A percentile compares a stretch with the other conserved stretches of the same genome.
phyloP scores from a whole-genome alignment of 2,113 vertebrate species.

The Cyprinodon brontotheroides region DNA sequence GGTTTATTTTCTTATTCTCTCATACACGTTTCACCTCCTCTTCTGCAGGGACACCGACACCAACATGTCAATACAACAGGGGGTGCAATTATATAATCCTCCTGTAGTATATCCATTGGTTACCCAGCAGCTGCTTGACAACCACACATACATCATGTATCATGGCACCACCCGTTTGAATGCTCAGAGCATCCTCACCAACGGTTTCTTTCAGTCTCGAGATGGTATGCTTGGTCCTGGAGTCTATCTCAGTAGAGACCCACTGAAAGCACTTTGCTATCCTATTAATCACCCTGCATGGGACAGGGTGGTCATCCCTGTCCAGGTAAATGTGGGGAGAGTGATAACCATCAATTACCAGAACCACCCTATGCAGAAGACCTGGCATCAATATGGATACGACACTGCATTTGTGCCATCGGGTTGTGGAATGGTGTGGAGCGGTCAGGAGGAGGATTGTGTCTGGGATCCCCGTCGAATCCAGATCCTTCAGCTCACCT shows the following conservation, averaged over 20 bases:
- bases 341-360: slow-evolving; percentile 56
- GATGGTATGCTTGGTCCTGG: slow-evolving; percentile 70
- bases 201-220: slow-evolving; percentile 24
- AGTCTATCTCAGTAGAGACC: slow-evolving; percentile 73
- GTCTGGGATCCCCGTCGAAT: slow-evolving; percentile 63
- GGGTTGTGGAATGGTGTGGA: slow-evolving; percentile 60
- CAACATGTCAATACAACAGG: slow-evolving; percentile 24
- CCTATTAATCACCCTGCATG: neutral
- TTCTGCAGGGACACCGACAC: neutral
- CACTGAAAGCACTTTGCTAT: slow-evolving; percentile 65
- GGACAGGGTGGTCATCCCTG: slow-evolving; percentile 49
- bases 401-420: slow-evolving; percentile 62
- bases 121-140: accelerated
- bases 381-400: slow-evolving; percentile 14
- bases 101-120: accelerated
- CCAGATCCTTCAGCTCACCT: slow-evolving; percentile 7
- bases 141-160: slow-evolving; percentile 67
- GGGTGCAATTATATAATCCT: slow-evolving; percentile 44
- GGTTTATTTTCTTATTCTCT: no score
- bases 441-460: slow-evolving; percentile 74
- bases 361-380: slow-evolving; percentile 48
- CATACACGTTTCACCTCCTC: no score
- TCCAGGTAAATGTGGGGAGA: slow-evolving; percentile 11
- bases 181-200: accelerated
- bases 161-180: slow-evolving; percentile 59